These are phyloP conservation scores for Euplagia quadripunctaria DNA, from an alignment of 2,888 invertebrate genomes.

Conservation along the genomic window DNA sequence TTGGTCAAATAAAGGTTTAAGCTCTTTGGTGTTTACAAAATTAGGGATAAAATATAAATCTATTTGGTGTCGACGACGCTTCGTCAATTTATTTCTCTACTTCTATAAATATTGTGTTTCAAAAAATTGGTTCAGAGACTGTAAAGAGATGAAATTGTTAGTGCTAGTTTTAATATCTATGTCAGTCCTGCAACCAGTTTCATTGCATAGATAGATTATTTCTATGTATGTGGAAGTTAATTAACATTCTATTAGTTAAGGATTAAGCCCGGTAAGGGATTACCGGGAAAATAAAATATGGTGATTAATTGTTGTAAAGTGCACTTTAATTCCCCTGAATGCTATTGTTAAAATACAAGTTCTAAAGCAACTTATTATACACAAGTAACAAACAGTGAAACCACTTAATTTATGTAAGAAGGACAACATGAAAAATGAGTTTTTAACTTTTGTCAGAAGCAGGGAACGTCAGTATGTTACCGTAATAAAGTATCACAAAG, in stretches of 20 bases:
- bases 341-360: background rate
- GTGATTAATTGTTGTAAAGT: no score
- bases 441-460: no score
- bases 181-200: no score
- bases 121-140: background rate
- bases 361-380: background rate
- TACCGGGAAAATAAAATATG: no score
- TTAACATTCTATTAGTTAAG: no score
- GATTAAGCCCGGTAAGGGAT: no score
- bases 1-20: constrained; percentile 5
- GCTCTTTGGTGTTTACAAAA: constrained; percentile 4
- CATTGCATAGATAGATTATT: no score
- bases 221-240: no score
- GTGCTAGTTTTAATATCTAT: background rate
- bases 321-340: no score
- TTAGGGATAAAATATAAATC: background rate
- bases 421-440: no score
- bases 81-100: background rate
- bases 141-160: background rate
- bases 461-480: background rate
- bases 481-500: background rate
- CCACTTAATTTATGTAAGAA: no score
- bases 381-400: no score
- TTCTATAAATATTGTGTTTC: background rate
- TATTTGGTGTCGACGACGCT: background rate